Evolutionary conservation across 2,113 vertebrate species (phyloP).

Genomic region (Oncorhynchus keta): DNA sequence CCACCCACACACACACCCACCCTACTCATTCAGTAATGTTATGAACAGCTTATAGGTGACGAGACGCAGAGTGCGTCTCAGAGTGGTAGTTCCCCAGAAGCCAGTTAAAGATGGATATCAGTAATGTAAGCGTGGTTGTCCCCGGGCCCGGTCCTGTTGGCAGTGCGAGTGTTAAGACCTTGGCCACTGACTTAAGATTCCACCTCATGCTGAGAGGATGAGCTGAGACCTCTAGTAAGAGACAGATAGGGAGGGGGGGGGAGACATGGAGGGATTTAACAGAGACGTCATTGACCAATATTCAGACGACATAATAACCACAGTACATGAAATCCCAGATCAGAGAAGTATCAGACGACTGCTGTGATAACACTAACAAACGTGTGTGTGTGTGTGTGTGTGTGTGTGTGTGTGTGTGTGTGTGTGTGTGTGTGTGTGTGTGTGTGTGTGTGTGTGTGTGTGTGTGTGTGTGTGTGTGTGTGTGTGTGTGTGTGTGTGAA

Average conservation of each 20-base stretch:
- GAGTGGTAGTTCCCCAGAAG: constrained; percentile 24
- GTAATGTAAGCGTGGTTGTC: background rate
- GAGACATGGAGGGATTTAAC: constrained; percentile 17
- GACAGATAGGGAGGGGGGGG: background rate
- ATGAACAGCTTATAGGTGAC: too few species aligned
- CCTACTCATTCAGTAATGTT: too few species aligned
- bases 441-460: background rate
- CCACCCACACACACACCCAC: too few species aligned
- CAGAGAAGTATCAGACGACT: background rate
- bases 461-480: background rate
- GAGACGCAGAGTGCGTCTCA: too few species aligned
- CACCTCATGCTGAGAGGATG: constrained; percentile 6
- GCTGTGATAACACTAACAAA: constrained; percentile 1
- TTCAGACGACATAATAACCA: constrained; percentile 15
- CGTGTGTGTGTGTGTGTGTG: background rate
- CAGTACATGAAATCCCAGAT: background rate
- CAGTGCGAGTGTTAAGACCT: constrained; percentile 10
- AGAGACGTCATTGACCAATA: constrained; percentile 14
- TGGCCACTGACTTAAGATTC: constrained; percentile 11
- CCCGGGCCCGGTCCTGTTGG: constrained; percentile 8
- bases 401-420: background rate
- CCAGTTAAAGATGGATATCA: constrained; percentile 40
- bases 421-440: background rate
- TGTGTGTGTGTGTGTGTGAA: background rate
- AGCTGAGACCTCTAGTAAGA: background rate